A percentile compares a stretch with the other conserved stretches of the same genome.
phyloP scores from a whole-genome alignment of 2,113 vertebrate genomes.

The Thamnophis sirtalis region DNA sequence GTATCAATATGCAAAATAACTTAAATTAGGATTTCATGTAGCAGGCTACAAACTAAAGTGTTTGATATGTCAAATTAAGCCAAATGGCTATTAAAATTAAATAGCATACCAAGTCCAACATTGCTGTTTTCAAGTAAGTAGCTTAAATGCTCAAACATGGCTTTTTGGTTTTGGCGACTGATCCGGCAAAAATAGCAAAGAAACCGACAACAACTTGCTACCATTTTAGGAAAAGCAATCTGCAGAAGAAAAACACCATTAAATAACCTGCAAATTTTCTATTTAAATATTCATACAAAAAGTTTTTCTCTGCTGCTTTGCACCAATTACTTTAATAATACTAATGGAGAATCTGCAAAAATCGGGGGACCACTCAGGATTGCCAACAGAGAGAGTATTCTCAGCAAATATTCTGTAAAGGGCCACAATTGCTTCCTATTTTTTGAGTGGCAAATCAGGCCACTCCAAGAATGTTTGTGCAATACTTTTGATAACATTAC shows the following conservation, averaged over 20 bases:
- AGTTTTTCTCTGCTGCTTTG: background rate
- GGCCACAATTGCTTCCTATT: background rate
- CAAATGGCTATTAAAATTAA: constrained; percentile 2
- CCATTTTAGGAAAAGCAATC: constrained; percentile 97
- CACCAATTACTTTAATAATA: background rate
- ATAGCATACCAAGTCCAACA: constrained; percentile 85
- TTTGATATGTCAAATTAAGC: background rate
- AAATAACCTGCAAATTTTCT: constrained; percentile 29
- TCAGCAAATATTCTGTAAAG: background rate
- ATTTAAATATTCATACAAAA: background rate
- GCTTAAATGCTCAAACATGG: constrained; percentile 98
- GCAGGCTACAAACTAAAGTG: background rate
- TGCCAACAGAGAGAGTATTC: background rate
- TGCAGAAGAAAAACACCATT: constrained; percentile 69
- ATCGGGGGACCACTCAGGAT: background rate
- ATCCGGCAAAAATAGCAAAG: constrained; percentile 99
- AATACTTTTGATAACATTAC: background rate
- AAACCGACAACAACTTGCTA: constrained; percentile 97
- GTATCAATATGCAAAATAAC: background rate
- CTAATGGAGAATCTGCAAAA: background rate
- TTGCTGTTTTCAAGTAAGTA: constrained; percentile 98
- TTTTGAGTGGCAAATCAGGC: background rate
- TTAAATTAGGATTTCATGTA: constrained; percentile 1
- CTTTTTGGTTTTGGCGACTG: constrained; percentile 97
- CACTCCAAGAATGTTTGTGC: background rate